Evolutionary conservation across 2,113 vertebrate genomes (phyloP), one percentile per base, ranked within the genome.

Genomic region (Budorcas taxicolor): DNA sequence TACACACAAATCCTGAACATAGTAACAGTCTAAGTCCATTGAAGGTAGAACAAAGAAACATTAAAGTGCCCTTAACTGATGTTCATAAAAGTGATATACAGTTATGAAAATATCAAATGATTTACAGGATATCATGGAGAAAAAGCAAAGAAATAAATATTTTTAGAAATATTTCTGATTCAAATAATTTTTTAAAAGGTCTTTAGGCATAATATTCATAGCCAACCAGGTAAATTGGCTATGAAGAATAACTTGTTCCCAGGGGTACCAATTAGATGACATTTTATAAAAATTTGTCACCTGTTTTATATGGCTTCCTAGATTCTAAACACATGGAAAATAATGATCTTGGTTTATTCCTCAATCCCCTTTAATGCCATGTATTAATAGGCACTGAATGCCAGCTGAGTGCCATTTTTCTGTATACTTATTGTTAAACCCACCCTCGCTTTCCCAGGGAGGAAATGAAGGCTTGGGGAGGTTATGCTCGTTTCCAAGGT

Each of bases 1-100:
- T 83, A 84, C 19, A 36, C 31, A 92, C 57, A 96, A 95, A 92
- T 76, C 27, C 31, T 97, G 58, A 97, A 85, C 95, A 60, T 81
- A 82, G 84, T 83, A 95, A 43, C 43, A 67, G 15, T 88, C 36
- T 74, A 31, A 92, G 16, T 25, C 50, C 33, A 78, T 6, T 82
- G 67, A 89, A 87, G 27, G 36, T 62, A 52, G 1, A 64, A 45
- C 0, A 50, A 82, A 64, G 2, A 64, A 17, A 71, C 16, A 21
- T 91, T 27, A 83, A 53, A 84, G 13, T 85, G 19, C 64, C 23
- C 47, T 93, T 45, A 71, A 47, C 5, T 64, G 80, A 53, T 88
- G 36, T 64, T 53, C 27, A 29, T 29, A 84, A 87, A 36, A 67
- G 53, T 6, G 7, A 95, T 93, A 8, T 1, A 25, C 15, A 64